Evolutionary conservation across 1,140 invertebrate genomes (phyloP).

Genomic region (Helicoverpa zea): DNA sequence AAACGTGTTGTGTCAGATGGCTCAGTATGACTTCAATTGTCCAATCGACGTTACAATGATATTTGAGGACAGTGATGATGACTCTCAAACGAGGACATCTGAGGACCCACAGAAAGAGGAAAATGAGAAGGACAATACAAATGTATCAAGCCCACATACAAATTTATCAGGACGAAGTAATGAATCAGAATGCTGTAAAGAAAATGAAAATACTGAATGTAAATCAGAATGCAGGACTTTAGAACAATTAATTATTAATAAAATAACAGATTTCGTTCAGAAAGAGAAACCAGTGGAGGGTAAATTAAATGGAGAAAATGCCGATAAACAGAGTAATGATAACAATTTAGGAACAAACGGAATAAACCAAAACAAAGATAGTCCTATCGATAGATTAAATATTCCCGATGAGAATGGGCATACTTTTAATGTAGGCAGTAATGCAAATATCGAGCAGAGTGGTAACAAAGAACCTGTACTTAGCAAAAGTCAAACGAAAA

Average conservation of each 20-base stretch:
- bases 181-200: too few relatives aligned
- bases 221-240: too few relatives aligned
- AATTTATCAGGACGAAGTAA: too few relatives aligned
- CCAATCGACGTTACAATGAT: constrained; percentile 42
- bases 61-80: constrained; percentile 44
- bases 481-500: background rate
- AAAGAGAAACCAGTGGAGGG: too few relatives aligned
- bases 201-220: too few relatives aligned
- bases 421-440: background rate
- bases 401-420: background rate
- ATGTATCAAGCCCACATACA: too few relatives aligned
- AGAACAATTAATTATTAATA: too few relatives aligned
- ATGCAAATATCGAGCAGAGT: background rate
- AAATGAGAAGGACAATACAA: background rate
- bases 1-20: constrained; percentile 37
- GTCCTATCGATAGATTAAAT: background rate
- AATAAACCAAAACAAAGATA: background rate
- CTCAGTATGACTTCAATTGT: constrained; percentile 42
- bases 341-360: background rate
- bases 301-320: too few relatives aligned
- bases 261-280: too few relatives aligned
- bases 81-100: background rate
- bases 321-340: too few relatives aligned
- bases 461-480: too few relatives aligned
- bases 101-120: background rate